A percentile compares a stretch with the other conserved stretches of the same genome.
Evolutionary conservation across 2,888 invertebrate genomes (phyloP).

Genomic region (Epinotia ramella): DNA sequence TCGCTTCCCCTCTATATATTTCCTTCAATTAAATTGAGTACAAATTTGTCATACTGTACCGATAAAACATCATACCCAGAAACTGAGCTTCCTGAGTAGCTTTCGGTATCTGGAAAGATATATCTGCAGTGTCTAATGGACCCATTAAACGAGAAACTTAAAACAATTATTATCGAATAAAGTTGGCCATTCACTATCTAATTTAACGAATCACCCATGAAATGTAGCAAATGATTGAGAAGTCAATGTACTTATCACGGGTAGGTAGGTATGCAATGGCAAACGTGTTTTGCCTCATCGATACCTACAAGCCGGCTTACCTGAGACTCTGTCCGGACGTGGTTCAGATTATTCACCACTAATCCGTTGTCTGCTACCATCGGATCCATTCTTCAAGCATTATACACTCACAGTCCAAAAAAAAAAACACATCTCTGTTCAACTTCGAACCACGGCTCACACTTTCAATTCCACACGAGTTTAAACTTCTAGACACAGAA

Average conservation of each 20-base stretch:
- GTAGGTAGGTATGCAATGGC: slow-evolving; percentile 75
- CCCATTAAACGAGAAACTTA: background rate
- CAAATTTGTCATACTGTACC: background rate
- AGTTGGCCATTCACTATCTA: background rate
- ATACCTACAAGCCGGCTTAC: slow-evolving; percentile 74
- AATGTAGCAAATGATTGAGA: slow-evolving; percentile 66
- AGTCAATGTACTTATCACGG: slow-evolving; percentile 78
- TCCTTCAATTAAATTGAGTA: too few relatives aligned
- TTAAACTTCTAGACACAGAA: slow-evolving; percentile 63
- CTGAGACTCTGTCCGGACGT: slow-evolving; percentile 82
- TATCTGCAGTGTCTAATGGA: background rate
- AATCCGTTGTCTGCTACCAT: slow-evolving; percentile 80
- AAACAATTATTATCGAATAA: background rate
- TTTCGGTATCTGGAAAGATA: background rate
- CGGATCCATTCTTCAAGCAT: slow-evolving; percentile 79
- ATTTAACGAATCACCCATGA: slow-evolving; percentile 22
- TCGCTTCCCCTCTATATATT: too few relatives aligned
- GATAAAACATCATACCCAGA: background rate
- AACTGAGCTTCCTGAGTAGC: background rate
- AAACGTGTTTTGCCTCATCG: slow-evolving; percentile 79
- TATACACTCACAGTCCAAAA: slow-evolving; percentile 66
- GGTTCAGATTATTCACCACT: slow-evolving; percentile 82
- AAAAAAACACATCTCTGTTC: slow-evolving; percentile 49
- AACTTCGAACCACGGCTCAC: slow-evolving; percentile 22
- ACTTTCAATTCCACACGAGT: slow-evolving; percentile 51